Evolutionary conservation across 2,113 vertebrate species (phyloP).

Genomic region (Psophia crepitans): DNA sequence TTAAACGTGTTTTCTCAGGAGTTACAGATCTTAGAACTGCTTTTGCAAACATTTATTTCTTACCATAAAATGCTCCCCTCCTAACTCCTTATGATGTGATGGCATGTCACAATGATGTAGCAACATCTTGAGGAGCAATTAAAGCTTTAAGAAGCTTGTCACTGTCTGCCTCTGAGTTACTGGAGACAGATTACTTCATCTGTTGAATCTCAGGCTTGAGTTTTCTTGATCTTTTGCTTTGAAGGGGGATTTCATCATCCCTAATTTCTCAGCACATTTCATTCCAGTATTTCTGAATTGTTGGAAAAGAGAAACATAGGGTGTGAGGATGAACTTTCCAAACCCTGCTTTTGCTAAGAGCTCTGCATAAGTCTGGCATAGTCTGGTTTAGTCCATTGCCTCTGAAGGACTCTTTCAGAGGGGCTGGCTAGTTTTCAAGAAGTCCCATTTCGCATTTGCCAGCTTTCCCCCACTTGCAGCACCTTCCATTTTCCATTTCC

Average conservation of each 20-base stretch:
- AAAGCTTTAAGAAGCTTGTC: background rate
- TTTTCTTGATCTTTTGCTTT: background rate
- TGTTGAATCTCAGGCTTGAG: background rate
- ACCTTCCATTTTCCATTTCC: background rate
- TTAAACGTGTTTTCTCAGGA: background rate
- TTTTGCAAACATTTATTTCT: background rate
- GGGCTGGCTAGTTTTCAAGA: background rate
- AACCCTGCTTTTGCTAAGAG: background rate
- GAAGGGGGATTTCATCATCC: background rate
- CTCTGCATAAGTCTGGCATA: background rate
- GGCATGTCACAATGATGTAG: background rate
- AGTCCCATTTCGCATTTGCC: background rate
- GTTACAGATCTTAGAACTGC: background rate
- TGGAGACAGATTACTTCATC: background rate
- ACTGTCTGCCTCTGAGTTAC: background rate
- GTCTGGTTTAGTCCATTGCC: background rate
- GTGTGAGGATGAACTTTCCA: background rate
- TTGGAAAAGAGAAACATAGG: background rate
- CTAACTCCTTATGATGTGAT: background rate
- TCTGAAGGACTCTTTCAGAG: background rate
- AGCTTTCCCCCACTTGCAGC: background rate
- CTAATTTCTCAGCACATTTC: background rate
- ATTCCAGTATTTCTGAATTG: background rate
- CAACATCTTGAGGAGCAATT: background rate
- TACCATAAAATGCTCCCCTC: background rate